Base-by-base conservation (phyloP, 2,888 invertebrate genomes). In the Lottia gigantea region DNA sequence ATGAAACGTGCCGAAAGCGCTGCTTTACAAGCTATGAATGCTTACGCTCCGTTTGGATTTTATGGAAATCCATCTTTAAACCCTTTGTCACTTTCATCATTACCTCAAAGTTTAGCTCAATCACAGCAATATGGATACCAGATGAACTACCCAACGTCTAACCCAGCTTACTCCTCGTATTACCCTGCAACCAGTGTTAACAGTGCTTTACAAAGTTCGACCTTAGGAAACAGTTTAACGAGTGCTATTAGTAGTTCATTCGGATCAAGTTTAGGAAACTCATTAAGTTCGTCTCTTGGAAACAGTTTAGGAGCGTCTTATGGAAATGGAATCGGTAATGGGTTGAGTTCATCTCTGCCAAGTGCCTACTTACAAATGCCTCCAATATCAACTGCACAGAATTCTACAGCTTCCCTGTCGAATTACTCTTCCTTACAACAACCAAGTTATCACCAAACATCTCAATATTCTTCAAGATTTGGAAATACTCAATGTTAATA, bases 11-110 rank as follows among this genome's bases (percentile, higher is more conserved):
- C 76, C 45, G 75, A 74, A 15, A 72, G 76, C 11, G 81, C 82
- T 11, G 79, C 80, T 26, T 76, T 82, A 8, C 81, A 83, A 40
- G 81, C 82, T 67, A 78, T 83, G 66, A 83, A 77, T 72, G 76
- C 82, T 11, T 84, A 83, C 74, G 83, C 82, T 73, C 82, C 80
- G 66, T 83, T 83, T 70, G 81, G 81, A 74, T 68, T 83, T 26
- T 83, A 83, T 70, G 79, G 80, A n/a, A 73, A 75, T 11, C 76
- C 80, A 23, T 68, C 81, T 1, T 78, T 82, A 16, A 80, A 80
- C 68, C 79, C 82, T 1, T 75, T 83, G 15, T 76, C 78, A 1
- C 71, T 82, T 1, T 75, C 81, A 0, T 72, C 80, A 0, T 76
- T 81, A 62, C 76, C 83, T 4, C 82, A 81, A 45, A 79, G 82